Conservation (phyloP, 1,140 invertebrate species). For the Penaeus vannamei region DNA sequence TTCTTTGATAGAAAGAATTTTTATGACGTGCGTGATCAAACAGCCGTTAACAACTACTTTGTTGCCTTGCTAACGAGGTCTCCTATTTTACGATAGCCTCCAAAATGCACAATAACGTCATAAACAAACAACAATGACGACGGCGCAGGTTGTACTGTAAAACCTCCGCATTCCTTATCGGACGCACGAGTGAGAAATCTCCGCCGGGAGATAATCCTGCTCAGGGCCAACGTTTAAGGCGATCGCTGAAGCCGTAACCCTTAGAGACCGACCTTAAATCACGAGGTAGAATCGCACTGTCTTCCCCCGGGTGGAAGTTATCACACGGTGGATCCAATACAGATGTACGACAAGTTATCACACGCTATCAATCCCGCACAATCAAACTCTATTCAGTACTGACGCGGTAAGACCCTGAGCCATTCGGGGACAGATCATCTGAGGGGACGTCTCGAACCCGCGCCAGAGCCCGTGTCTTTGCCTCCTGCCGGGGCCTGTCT, state of each 20-base stretch:
- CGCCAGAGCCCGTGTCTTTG: too few relatives aligned
- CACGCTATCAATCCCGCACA: constrained; percentile 60
- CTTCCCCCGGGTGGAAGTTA: constrained; percentile 41
- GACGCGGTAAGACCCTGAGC: constrained; percentile 48
- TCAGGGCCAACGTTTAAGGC: not conserved
- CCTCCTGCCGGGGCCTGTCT: not conserved
- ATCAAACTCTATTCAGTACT: constrained; percentile 59
- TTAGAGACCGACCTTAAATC: constrained; percentile 6
- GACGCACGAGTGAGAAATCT: too few relatives aligned
- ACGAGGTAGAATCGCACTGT: not conserved
- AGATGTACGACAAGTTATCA: constrained; percentile 57
- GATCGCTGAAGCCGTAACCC: not conserved
- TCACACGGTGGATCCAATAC: constrained; percentile 56
- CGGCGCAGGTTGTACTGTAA: too few relatives aligned
- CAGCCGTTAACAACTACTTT: too few relatives aligned
- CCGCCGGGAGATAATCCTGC: not conserved
- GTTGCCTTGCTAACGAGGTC: too few relatives aligned
- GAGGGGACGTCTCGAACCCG: too few relatives aligned
- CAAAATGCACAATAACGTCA: too few relatives aligned
- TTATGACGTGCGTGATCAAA: too few relatives aligned
- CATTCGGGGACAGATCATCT: constrained; percentile 18
- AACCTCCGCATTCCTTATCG: too few relatives aligned
- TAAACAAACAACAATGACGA: too few relatives aligned
- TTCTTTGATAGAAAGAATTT: too few relatives aligned
- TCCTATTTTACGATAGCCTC: too few relatives aligned